Evolutionary conservation across 2,113 vertebrate species (phyloP), one percentile per base, ranked within the genome.

Genomic region (Tupaia chinensis): DNA sequence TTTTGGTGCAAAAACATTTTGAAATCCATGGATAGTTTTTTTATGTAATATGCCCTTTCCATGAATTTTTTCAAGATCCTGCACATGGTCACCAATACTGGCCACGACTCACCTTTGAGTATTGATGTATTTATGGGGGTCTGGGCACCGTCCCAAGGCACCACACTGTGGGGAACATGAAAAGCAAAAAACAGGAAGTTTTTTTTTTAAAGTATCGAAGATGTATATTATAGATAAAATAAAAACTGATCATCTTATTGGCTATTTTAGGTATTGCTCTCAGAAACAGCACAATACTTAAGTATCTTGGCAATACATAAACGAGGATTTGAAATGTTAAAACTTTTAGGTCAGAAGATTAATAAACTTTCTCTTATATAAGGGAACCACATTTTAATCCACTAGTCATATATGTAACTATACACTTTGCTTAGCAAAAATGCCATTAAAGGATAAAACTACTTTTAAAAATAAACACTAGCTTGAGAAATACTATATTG

Each of bases 401-500:
- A 97, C 25, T 88, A 77, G 63, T 93, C 82, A 87, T 1, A 79
- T 0, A 34, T 83, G 61, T 88, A 93, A 56, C 95, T 77, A 88
- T 91, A 95, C 65, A 44, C 54, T 92, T 91, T 83, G 73, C 56
- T 94, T 89, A 95, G 79, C 74, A 91, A 95, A 96, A 82, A 83
- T 87, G 96, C 32, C 72, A 88, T 20, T 72, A 95, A 92, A 93
- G 69, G 68, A 95, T 9, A 96, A 95, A 88, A 77, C 8, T 93
- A 61, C 34, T 97, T 97, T 19, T 10, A 89, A 94, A 70, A 82
- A 69, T 80, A 90, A 69, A 94, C 76, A 93, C 80, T 54, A 97
- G 70, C 72, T 96, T 93, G 94, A 97, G 60, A 97, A 80, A 93
- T 58, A 85, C 58, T 87, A 27, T 68, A 87, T 96, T 95, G 87